Conservation (phyloP, 2,797 vertebrate genomes). For the Phataginus tetradactyla region DNA sequence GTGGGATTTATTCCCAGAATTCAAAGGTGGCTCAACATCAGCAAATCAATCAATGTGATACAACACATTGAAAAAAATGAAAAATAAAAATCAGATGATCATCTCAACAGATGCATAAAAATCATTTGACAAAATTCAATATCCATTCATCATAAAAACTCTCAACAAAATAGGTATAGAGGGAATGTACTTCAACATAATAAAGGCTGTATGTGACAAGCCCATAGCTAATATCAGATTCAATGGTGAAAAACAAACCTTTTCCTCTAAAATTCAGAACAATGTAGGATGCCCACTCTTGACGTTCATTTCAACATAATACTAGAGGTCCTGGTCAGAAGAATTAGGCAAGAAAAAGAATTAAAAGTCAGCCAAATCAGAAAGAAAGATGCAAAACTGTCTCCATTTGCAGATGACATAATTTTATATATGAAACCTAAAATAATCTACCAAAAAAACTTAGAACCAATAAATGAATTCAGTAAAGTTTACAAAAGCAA, state of each 20-base stretch:
- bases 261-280: not conserved
- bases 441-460: not conserved
- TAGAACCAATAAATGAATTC: not conserved
- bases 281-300: not conserved
- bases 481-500: not conserved
- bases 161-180: not conserved
- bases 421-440: not conserved
- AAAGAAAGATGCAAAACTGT: not conserved
- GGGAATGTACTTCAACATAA: not conserved
- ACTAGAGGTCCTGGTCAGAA: not conserved
- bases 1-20: not conserved
- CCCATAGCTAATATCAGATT: not conserved
- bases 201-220: not conserved
- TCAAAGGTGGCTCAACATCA: not conserved
- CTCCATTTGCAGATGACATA: not conserved
- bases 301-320: not conserved
- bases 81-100: not conserved
- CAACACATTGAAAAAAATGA: not conserved
- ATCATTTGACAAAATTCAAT: not conserved
- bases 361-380: not conserved
- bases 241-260: not conserved
- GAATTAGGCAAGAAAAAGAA: not conserved
- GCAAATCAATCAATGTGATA: not conserved
- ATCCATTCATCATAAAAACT: not conserved
- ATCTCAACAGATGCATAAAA: not conserved